Base-by-base conservation (phyloP, 2,888 invertebrate species). In the Dermolepida albohirtum region DNA sequence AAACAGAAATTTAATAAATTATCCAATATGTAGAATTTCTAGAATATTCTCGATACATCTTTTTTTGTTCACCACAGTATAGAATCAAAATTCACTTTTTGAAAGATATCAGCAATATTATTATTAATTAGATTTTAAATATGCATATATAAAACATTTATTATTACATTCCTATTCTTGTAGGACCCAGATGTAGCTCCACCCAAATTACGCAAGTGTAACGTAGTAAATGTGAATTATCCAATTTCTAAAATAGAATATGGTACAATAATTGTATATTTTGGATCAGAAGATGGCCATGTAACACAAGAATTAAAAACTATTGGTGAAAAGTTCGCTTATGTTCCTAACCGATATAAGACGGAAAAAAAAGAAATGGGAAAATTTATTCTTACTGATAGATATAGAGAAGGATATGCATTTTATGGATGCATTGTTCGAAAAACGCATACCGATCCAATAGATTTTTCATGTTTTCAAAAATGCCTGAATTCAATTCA, bases 201-300 rank as follows among this genome's bases (percentile, higher is more conserved):
- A n/a, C 22, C 55, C 68, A 73, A 43, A 52, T 57, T 68, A 14
- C 68, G 52, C 16, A 75, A 74, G 51, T 75, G 76, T 59, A 74
- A 66, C 55, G 68, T 80, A 10, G 71, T 74, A 4, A 66, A 77
- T 57, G 74, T 70, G 34, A 16, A 34, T 0, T 73, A 76, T 54
- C 68, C 74, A 2, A 69, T 82, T 44, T 70, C 71, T 11, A 71
- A 80, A 43, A 80, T 83, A 10, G 78, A 76, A 34, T 2, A 29
- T 0, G 66, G 70, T 4, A 81, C 82, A 1, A 76, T 78, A n/a
- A 78, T 82, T 12, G 29, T 83, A 7, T 82, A 80, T 73, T 78
- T 82, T 41, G 78, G 80, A 16, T 72, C 76, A 1, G 77, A 71
- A 70, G 77, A 79, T 55, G 77, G 76, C n/a, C 17, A 74, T 49